phyloP scores from a whole-genome alignment of 2,888 invertebrate species.

The Yponomeuta cagnagella region DNA sequence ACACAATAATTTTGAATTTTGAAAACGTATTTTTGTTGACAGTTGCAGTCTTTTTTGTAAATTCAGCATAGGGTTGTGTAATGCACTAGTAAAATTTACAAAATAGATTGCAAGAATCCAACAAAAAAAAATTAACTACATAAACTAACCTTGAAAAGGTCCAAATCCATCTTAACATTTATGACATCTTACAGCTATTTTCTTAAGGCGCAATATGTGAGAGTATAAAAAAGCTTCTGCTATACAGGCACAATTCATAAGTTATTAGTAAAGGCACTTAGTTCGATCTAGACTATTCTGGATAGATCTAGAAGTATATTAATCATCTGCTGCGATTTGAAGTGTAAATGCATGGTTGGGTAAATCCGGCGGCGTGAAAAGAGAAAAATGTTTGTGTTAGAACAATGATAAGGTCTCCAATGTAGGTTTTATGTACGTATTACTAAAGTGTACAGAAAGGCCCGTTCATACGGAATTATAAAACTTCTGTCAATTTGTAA shows the following conservation, averaged over 20 bases:
- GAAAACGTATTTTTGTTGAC: neutral
- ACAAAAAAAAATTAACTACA: neutral
- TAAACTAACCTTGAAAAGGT: neutral
- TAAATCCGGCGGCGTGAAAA: conserved; percentile 48
- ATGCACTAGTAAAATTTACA: neutral
- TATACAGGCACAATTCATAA: conserved; percentile 25
- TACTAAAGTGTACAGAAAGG: no score
- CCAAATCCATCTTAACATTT: neutral
- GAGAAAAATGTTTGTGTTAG: conserved; percentile 28
- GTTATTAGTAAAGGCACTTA: conserved; percentile 25
- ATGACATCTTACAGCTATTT: neutral
- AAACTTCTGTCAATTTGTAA: no score
- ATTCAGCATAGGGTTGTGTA: neutral
- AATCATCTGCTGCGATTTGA: conserved; percentile 45
- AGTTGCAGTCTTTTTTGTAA: neutral
- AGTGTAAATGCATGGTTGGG: conserved; percentile 30
- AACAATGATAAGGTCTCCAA: neutral
- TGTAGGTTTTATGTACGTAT: no score
- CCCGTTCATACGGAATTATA: no score
- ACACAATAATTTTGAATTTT: neutral
- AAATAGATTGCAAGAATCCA: neutral
- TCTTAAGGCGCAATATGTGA: conserved; percentile 1
- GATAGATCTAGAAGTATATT: conserved; percentile 22
- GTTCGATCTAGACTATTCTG: conserved; percentile 18
- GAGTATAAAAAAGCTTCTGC: neutral